A percentile compares a stretch with the other conserved stretches of the same genome.
phyloP scores from a whole-genome alignment of 2,888 invertebrate genomes.

The Orthosia gracilis region DNA sequence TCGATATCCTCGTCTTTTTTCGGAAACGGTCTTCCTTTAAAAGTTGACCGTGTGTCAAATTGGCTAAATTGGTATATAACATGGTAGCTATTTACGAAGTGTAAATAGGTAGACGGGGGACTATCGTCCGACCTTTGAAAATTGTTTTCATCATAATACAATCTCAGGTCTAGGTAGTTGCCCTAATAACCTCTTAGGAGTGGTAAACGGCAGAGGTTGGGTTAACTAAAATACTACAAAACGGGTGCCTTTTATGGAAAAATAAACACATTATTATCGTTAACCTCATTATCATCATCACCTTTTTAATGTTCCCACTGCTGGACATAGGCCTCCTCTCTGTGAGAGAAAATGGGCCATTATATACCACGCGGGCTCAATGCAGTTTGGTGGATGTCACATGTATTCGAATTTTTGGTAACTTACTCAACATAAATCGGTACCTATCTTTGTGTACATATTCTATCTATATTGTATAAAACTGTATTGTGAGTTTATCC shows the following conservation, averaged over 20 bases:
- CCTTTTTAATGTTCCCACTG: no score
- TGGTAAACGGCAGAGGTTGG: background rate
- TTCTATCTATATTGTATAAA: no score
- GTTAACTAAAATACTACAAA: background rate
- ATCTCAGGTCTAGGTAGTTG: background rate
- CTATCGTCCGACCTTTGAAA: background rate
- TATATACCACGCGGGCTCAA: no score
- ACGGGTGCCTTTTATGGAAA: background rate
- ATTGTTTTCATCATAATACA: background rate
- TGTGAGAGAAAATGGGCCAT: no score
- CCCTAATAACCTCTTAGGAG: background rate
- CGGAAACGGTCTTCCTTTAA: conserved; percentile 6
- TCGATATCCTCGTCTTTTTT: conserved; percentile 22
- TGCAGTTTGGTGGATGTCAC: no score
- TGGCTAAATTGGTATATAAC: conserved; percentile 20
- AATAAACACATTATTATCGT: background rate
- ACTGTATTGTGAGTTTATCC: no score
- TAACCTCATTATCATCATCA: no score
- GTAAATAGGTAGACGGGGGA: background rate
- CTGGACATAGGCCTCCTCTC: no score
- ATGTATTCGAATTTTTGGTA: no score
- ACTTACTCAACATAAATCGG: no score
- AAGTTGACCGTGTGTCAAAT: conserved; percentile 17
- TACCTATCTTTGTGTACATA: no score
- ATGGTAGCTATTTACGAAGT: background rate